Base-by-base conservation (phyloP, 2,797 vertebrate genomes). In the Bradypodion pumilum region DNA sequence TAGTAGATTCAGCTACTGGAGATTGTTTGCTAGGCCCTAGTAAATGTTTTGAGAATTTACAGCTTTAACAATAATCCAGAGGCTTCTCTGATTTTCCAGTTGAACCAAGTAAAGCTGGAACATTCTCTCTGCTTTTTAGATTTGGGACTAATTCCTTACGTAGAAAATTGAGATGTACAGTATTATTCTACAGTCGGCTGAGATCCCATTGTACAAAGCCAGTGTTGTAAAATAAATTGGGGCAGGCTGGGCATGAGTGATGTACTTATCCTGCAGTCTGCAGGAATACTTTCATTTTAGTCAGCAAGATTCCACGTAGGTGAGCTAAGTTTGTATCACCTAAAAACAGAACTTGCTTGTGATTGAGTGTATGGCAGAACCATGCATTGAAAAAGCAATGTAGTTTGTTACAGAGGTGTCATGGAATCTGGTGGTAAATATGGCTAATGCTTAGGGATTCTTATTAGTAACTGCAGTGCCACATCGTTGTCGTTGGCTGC, bases 351-450 rank as follows among this genome's bases (percentile, higher is more conserved):
- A 29, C 75, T 78, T 87, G 63, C 46, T 83, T 37, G 46, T 72
- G 40, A 65, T 68, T 1, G 0, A 73, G 9, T 63, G 37, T 86
- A 65, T 86, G 4, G 49, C 74, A 6, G 49, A 83, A 52, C 46
- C 16, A 29, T 21, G 0, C 59, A 62, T 37, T 8, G 40, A 82
- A 19, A 78, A 6, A 81, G 37, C 16, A 59, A 1, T 79, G 23
- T 60, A 2, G 78, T 86, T 73, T 85, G n/a, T 73, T 35, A 4
- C 52, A 35, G 2, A 1, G 49, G 49, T 52, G 49, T 9, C 16
- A 23, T 83, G 56, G 81, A 86, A 89, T 42, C 25, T 81, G 9
- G 69, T 82, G 84, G 25, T 86, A 42, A 92, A 74, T 84, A 52
- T 79, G 56, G 27, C 29, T 86, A 83, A 37, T 73, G 68, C 12